Percentiles rank a stretch among this genome's conserved stretches.
phyloP scores from a whole-genome alignment of 2,888 invertebrate species.

The Synanthedon vespiformis region DNA sequence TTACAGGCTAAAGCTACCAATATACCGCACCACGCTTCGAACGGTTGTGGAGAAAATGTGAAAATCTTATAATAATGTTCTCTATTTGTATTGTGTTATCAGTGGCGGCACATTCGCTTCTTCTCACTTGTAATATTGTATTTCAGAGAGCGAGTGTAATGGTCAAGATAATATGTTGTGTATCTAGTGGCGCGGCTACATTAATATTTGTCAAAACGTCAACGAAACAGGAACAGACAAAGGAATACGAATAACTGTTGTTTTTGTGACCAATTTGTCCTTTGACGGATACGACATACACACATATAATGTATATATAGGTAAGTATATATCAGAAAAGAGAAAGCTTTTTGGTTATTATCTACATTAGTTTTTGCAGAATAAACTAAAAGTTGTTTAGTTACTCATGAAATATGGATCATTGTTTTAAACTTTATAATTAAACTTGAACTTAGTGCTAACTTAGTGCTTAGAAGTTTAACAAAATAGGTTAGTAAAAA shows the following conservation, averaged over 20 bases:
- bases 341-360: too few species aligned
- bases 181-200: conserved; percentile 19
- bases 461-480: too few species aligned
- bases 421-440: too few species aligned
- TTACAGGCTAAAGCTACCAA: too few species aligned
- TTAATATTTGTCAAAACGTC: conserved; percentile 39
- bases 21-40: neutral
- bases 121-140: neutral
- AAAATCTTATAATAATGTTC: neutral
- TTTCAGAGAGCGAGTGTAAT: conserved; percentile 22
- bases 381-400: too few species aligned
- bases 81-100: neutral
- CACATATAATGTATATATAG: neutral
- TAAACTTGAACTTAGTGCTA: too few species aligned
- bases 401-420: too few species aligned
- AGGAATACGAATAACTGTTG: conserved; percentile 3
- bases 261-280: conserved; percentile 14
- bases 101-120: neutral
- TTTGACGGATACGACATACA: conserved; percentile 1
- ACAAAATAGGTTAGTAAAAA: too few species aligned
- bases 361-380: too few species aligned
- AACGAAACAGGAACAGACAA: conserved; percentile 1
- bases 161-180: conserved; percentile 28
- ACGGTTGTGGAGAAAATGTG: neutral
- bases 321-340: too few species aligned